Evolutionary conservation across 2,888 invertebrate genomes (phyloP).

Genomic region (Tiphia femorata): DNA sequence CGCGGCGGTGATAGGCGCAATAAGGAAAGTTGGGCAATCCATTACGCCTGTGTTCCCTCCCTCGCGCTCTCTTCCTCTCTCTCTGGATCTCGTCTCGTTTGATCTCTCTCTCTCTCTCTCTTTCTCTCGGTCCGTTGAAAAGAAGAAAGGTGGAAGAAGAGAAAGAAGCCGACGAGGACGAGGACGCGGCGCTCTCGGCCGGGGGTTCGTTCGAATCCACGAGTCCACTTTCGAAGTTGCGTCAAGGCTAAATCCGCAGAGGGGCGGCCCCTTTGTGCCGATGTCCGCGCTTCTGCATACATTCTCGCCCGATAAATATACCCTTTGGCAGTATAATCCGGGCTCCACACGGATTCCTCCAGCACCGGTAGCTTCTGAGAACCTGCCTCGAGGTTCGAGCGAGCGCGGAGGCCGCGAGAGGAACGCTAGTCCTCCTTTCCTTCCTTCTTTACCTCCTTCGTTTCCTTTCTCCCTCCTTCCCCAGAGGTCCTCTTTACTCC

Average conservation of each 20-base stretch:
- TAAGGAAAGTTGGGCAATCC: constrained; percentile 49
- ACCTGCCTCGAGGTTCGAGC: constrained; percentile 62
- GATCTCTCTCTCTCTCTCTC: no score
- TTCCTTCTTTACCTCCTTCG: constrained; percentile 2
- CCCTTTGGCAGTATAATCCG: constrained; percentile 69
- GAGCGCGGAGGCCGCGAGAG: constrained; percentile 16
- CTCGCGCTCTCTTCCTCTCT: no score
- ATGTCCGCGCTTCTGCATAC: constrained; percentile 68
- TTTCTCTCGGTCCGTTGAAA: no score
- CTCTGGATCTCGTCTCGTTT: no score
- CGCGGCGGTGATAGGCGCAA: constrained; percentile 24
- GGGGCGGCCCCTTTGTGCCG: constrained; percentile 66
- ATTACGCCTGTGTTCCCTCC: constrained; percentile 29
- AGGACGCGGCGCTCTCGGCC: constrained; percentile 12
- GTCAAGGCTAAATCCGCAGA: constrained; percentile 65
- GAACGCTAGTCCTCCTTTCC: constrained; percentile 8
- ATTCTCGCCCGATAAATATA: constrained; percentile 69
- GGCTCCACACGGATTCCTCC: constrained; percentile 62
- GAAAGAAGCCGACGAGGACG: constrained; percentile 14
- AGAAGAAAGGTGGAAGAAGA: neutral
- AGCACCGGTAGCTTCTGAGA: constrained; percentile 69
- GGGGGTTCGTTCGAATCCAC: constrained; percentile 38
- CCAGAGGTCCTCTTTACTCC: constrained; percentile 30
- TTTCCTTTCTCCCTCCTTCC: constrained; percentile 18
- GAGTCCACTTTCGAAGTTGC: constrained; percentile 53